phyloP scores from a whole-genome alignment of 1,140 invertebrate species.

The Telenomus remus region DNA sequence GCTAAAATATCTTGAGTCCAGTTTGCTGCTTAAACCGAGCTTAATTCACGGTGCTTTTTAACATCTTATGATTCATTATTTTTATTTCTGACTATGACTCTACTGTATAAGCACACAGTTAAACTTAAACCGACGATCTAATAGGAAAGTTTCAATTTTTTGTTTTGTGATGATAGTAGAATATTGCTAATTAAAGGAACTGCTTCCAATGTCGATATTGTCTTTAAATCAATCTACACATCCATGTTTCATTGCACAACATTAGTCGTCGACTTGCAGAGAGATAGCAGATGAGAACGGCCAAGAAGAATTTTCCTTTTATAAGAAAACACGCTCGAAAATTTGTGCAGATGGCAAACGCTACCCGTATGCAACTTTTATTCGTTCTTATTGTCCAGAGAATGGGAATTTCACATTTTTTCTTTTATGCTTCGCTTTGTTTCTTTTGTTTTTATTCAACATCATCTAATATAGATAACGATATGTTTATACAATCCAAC shows the following conservation, averaged over 20 bases:
- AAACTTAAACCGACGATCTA: no score
- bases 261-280: slow-evolving; percentile 57
- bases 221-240: slow-evolving; percentile 40
- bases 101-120: no score
- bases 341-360: slow-evolving; percentile 56
- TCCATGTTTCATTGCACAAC: slow-evolving; percentile 61
- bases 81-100: no score
- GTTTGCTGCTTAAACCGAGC: slow-evolving; percentile 3
- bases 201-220: slow-evolving; percentile 17
- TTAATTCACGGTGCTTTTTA: no score
- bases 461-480: slow-evolving; percentile 5
- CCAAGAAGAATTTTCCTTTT: slow-evolving; percentile 65
- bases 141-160: neutral
- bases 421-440: neutral
- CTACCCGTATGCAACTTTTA: slow-evolving; percentile 35
- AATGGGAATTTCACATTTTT: slow-evolving; percentile 51
- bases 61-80: no score
- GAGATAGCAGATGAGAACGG: slow-evolving; percentile 27
- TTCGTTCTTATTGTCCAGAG: slow-evolving; percentile 62
- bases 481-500: neutral
- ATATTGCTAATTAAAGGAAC: no score
- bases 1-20: slow-evolving; percentile 58
- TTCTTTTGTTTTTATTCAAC: slow-evolving; percentile 18
- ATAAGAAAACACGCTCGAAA: slow-evolving; percentile 67
- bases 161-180: slow-evolving; percentile 16